Base-by-base conservation (phyloP, 2,797 vertebrate genomes). In the Galaxias olidus region DNA sequence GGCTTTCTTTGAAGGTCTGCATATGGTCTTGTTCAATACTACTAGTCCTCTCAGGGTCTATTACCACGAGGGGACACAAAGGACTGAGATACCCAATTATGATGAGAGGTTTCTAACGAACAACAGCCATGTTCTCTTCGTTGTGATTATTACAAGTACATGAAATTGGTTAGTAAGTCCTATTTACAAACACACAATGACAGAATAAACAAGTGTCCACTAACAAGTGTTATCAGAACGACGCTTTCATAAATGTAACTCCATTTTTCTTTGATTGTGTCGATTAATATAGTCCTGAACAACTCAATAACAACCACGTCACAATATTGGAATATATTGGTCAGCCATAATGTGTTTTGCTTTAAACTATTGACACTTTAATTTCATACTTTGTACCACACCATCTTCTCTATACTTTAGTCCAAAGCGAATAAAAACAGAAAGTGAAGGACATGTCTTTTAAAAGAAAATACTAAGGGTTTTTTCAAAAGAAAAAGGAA, bases 141-240 rank as follows among this genome's bases (percentile, higher is more conserved):
- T 91, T 93, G 92, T 94, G 93, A 94, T 92, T 84, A 75, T 93
- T 96, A 94, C 95, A 94, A 91, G 90, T 96, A 96, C 94, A 95
- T 92, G 94, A 95, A 94, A 92, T 88, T 92, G 91, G 91, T 98
- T 96, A 98, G 94, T 96, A 94, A 91, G 88, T 94, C 80, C 89
- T 99, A 99, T 99, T 95, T 99, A 99, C 98, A 98, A 92, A 93
- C 94, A 95, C 94, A 93, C 88, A 91, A 92, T 95, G 93, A 95
- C 93, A 81, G 91, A 95, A 93, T 95, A 94, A 92, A 94, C 92
- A 93, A 94, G 94, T 94, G 94, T 96, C 92, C 93, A 96, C 95
- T 94, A 94, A 95, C 83, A 88, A 92, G 93, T n/a, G 94, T 95
- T 94, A 94, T 95, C 91, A 94, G 93, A 94, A 95, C 94, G 89